Evolutionary conservation across 2,113 vertebrate species (phyloP).

Genomic region (Tangachromis dhanisi): DNA sequence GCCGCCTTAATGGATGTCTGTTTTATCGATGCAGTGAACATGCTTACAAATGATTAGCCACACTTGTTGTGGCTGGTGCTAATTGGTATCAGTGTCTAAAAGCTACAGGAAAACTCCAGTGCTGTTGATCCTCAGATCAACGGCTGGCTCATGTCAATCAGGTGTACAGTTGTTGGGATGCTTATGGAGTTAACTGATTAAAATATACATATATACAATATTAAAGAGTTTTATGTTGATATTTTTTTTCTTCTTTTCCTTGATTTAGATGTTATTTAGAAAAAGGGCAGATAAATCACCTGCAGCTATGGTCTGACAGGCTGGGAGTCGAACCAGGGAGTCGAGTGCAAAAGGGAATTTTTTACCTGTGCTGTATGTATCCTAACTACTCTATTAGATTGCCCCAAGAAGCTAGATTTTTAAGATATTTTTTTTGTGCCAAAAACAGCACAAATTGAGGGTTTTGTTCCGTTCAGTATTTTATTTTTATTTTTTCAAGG

Average conservation of each 20-base stretch:
- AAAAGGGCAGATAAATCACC: background rate
- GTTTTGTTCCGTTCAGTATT: background rate
- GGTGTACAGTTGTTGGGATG: background rate
- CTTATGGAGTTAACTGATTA: background rate
- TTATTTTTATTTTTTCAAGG: background rate
- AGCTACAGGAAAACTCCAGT: conserved; percentile 14
- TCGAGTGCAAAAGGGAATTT: background rate
- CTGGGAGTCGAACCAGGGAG: background rate
- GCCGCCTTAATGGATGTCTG: background rate
- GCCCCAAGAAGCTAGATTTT: background rate
- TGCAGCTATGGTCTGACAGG: background rate
- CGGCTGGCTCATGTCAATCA: background rate
- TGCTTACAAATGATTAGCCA: conserved; percentile 49
- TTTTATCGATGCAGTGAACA: conserved; percentile 25
- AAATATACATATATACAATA: background rate
- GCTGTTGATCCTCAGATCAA: conserved; percentile 2
- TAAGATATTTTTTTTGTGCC: background rate
- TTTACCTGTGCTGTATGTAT: background rate
- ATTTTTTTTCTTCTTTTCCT: background rate
- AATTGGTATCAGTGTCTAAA: conserved; percentile 53
- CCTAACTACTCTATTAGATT: background rate
- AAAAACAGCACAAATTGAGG: background rate
- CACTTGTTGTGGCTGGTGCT: conserved; percentile 20
- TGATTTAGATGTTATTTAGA: background rate
- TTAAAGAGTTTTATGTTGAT: background rate